A percentile compares a stretch with the other conserved stretches of the same genome.
phyloP scores from a whole-genome alignment of 2,888 invertebrate genomes.

The Amorpha juglandis region DNA sequence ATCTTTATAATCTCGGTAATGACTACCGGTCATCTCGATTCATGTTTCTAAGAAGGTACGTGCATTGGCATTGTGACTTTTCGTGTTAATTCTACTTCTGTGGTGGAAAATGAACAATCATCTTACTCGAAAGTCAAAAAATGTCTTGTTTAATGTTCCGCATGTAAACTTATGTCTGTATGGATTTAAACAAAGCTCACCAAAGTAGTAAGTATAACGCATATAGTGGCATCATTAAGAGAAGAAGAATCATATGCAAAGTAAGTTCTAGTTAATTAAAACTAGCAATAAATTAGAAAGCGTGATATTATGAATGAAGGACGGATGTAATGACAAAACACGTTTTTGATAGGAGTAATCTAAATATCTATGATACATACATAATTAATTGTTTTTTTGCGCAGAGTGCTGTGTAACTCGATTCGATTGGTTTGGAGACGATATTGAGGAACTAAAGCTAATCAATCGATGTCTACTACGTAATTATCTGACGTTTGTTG shows the following conservation, averaged over 20 bases:
- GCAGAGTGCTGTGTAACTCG: neutral
- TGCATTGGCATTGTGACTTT: slow-evolving; percentile 34
- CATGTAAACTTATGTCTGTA: too few relatives aligned
- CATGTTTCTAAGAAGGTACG: slow-evolving; percentile 24
- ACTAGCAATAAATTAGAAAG: slow-evolving; percentile 17
- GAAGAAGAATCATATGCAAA: neutral
- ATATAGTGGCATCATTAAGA: neutral
- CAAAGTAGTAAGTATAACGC: neutral
- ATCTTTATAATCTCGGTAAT: slow-evolving; percentile 57
- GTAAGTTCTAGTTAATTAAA: neutral
- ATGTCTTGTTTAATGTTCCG: neutral
- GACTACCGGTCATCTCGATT: slow-evolving; percentile 64
- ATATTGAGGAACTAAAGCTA: too few relatives aligned
- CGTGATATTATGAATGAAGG: neutral
- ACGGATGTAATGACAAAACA: neutral
- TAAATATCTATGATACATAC: neutral
- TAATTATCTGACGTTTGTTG: too few relatives aligned
- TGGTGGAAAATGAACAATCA: slow-evolving; percentile 5
- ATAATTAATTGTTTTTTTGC: neutral
- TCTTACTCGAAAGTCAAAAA: neutral
- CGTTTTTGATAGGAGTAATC: neutral
- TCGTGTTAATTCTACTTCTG: slow-evolving; percentile 6
- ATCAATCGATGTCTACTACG: too few relatives aligned
- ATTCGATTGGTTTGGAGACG: too few relatives aligned
- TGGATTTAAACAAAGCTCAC: neutral